Evolutionary conservation across 2,888 invertebrate genomes (phyloP).

Genomic region (Melangyna quadrimaculata): DNA sequence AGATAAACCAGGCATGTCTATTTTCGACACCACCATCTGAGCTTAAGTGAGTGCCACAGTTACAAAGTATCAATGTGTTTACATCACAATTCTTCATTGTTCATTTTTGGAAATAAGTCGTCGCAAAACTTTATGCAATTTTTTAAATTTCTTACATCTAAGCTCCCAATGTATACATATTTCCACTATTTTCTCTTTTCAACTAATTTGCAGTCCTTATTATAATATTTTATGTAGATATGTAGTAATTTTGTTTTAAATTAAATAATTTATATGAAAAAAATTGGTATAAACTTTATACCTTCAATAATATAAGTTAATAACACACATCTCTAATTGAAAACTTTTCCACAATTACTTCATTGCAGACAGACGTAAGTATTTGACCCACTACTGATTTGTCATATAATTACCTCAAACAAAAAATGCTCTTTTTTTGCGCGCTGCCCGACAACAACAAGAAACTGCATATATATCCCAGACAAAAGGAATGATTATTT

Average conservation of each 20-base stretch:
- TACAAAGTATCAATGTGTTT: too few species aligned
- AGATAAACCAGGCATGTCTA: too few species aligned
- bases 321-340: conserved; percentile 15
- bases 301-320: neutral
- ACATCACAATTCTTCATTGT: too few species aligned
- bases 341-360: conserved; percentile 22
- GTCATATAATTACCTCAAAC: conserved; percentile 29
- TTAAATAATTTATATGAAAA: neutral
- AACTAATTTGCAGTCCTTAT: too few species aligned
- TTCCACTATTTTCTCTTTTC: too few species aligned
- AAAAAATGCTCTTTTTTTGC: conserved; percentile 3
- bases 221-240: neutral
- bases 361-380: conserved; percentile 40
- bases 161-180: too few species aligned
- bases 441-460: conserved; percentile 9
- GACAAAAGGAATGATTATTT: conserved; percentile 22
- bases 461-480: neutral
- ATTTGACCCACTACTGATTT: conserved; percentile 26
- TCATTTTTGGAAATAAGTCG: too few species aligned
- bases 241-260: neutral
- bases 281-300: neutral
- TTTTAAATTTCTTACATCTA: too few species aligned
- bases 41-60: too few species aligned
- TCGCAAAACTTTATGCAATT: too few species aligned
- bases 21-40: too few species aligned